Conservation (phyloP, 2,888 invertebrate species). For the Invenusta paracnida region DNA sequence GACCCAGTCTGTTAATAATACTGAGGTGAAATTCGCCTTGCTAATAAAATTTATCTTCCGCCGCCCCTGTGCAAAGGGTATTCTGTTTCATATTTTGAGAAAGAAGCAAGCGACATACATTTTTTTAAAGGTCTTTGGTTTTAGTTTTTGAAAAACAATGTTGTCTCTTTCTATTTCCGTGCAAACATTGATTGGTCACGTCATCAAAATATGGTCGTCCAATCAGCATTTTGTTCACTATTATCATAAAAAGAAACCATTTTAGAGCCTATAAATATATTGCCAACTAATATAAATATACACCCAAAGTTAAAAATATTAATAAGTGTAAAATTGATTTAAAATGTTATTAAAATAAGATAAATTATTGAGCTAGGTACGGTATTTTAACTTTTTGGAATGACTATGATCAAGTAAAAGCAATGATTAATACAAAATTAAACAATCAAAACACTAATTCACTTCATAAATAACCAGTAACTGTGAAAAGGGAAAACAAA, state of each 20-base stretch:
- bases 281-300: background rate
- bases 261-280: conserved; percentile 2
- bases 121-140: background rate
- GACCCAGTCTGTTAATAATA: too few species aligned
- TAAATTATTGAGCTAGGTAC: too few species aligned
- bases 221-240: conserved; percentile 16
- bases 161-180: conserved; percentile 4
- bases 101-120: conserved; percentile 7
- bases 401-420: background rate
- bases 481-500: too few species aligned
- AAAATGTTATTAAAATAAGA: background rate
- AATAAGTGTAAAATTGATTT: background rate
- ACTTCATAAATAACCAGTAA: background rate
- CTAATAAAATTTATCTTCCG: too few species aligned
- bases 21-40: too few species aligned
- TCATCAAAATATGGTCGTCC: background rate
- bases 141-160: background rate
- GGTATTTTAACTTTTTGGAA: background rate
- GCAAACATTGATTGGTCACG: background rate
- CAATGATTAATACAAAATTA: background rate
- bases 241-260: conserved; percentile 3
- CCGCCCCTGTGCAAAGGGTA: too few species aligned
- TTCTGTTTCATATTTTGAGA: background rate
- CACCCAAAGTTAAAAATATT: background rate
- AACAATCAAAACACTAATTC: background rate